These are phyloP conservation scores for Paraescarpia echinospica DNA, from an alignment of 1,140 invertebrate species.

Conservation along the genomic window DNA sequence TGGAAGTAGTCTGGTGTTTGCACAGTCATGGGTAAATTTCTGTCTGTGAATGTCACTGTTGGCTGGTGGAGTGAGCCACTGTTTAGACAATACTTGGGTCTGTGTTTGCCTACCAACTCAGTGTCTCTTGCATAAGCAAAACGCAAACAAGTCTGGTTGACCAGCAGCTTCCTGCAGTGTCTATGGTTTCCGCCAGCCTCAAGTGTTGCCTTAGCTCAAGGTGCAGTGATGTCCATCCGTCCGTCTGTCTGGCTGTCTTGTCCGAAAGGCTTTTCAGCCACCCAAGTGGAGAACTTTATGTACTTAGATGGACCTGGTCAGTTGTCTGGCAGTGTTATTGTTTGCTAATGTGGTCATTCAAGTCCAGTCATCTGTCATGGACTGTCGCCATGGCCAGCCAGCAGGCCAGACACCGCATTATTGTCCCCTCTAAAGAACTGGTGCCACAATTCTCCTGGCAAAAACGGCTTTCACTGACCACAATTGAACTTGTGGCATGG, in stretches of 20 bases:
- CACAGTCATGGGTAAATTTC: not conserved
- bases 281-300: not conserved
- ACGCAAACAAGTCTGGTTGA: not conserved
- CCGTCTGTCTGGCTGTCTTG: not conserved
- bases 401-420: not conserved
- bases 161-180: not conserved
- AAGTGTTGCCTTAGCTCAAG: not conserved
- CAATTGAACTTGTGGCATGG: not conserved
- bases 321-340: not conserved
- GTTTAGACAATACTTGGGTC: not conserved
- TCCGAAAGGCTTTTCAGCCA: not conserved
- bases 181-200: not conserved
- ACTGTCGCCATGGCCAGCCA: not conserved
- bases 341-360: not conserved
- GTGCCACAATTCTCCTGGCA: not conserved
- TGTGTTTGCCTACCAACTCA: not conserved
- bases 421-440: not conserved
- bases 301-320: not conserved
- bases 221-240: not conserved
- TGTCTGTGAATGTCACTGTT: not conserved
- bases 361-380: not conserved
- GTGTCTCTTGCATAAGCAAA: not conserved
- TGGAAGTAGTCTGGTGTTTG: not conserved
- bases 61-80: not conserved
- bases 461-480: not conserved